Evolutionary conservation across 2,797 vertebrate species (phyloP).

Genomic region (Gobio occitaniae): DNA sequence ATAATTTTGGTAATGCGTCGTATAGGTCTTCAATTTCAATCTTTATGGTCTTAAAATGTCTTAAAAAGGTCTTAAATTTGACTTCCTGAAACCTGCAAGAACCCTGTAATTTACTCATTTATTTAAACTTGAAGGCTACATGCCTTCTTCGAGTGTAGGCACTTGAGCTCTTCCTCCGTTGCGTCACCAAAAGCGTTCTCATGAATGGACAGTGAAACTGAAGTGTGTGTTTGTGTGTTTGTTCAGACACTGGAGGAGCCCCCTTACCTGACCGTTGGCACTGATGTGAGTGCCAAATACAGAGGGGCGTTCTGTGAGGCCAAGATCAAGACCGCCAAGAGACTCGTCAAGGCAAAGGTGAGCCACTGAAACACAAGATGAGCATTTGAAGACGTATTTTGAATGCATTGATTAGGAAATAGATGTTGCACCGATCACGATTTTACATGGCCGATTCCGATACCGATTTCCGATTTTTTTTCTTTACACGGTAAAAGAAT

Average conservation of each 20-base stretch:
- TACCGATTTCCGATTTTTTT: no score
- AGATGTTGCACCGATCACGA: no score
- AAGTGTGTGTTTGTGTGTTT: not conserved
- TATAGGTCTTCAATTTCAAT: no score
- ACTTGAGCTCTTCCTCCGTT: not conserved
- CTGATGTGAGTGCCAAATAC: conserved; percentile 87
- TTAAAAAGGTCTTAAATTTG: no score
- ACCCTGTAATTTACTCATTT: no score
- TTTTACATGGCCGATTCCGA: no score
- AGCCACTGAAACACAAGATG: conserved; percentile 50
- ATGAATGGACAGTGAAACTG: not conserved
- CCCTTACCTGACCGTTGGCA: conserved; percentile 85
- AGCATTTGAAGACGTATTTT: not conserved
- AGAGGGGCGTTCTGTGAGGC: conserved; percentile 86
- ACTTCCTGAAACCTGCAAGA: no score
- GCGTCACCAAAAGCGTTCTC: not conserved
- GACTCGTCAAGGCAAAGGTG: conserved; percentile 86
- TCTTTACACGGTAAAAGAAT: no score
- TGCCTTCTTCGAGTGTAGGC: no score
- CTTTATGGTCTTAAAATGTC: no score
- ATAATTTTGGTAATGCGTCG: no score
- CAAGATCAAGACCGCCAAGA: conserved; percentile 85
- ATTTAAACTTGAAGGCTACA: no score
- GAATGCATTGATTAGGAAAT: not conserved
- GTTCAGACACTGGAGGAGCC: conserved; percentile 83